phyloP scores from a whole-genome alignment of 2,797 vertebrate genomes.

The Semotilus atromaculatus region DNA sequence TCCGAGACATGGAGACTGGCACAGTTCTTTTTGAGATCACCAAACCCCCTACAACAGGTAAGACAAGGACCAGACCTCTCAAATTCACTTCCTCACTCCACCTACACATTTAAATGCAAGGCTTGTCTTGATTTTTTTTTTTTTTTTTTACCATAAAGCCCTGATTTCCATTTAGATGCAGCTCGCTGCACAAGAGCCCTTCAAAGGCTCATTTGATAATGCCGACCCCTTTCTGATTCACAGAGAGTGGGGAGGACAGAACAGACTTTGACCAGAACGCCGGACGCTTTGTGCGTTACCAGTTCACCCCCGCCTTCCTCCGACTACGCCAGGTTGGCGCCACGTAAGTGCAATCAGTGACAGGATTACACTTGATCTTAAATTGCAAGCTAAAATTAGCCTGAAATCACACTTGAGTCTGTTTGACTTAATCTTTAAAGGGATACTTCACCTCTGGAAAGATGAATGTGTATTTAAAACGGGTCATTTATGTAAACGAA shows the following conservation, averaged over 20 bases:
- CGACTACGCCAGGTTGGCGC: conserved; percentile 94
- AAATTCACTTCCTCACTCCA: conserved; percentile 20
- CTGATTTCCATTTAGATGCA: conserved; percentile 54
- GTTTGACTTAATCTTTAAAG: not conserved
- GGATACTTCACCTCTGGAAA: too few species aligned
- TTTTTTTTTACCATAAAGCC: not conserved
- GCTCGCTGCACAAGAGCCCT: conserved; percentile 32
- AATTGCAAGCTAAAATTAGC: conserved; percentile 26
- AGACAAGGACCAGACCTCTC: not conserved
- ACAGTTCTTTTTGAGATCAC: conserved; percentile 91
- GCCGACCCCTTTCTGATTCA: conserved; percentile 63
- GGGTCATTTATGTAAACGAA: too few species aligned
- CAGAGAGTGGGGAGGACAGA: conserved; percentile 82
- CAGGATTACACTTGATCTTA: conserved; percentile 35
- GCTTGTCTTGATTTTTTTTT: not conserved
- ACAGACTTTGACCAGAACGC: conserved; percentile 92
- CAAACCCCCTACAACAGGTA: conserved; percentile 67
- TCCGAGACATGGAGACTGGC: conserved; percentile 97
- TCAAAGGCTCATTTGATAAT: conserved; percentile 35
- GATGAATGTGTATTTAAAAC: too few species aligned
- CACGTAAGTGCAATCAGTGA: conserved; percentile 82
- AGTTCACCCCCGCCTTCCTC: conserved; percentile 96
- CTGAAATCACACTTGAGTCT: conserved; percentile 11
- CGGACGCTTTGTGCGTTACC: conserved; percentile 95
- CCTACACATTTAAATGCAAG: conserved; percentile 36